A percentile compares a stretch with the other conserved stretches of the same genome.
Evolutionary conservation across 37 sponge, comb jelly and placozoan genomes (phyloP).

Genomic region (Halisarca cf. caerulea): DNA sequence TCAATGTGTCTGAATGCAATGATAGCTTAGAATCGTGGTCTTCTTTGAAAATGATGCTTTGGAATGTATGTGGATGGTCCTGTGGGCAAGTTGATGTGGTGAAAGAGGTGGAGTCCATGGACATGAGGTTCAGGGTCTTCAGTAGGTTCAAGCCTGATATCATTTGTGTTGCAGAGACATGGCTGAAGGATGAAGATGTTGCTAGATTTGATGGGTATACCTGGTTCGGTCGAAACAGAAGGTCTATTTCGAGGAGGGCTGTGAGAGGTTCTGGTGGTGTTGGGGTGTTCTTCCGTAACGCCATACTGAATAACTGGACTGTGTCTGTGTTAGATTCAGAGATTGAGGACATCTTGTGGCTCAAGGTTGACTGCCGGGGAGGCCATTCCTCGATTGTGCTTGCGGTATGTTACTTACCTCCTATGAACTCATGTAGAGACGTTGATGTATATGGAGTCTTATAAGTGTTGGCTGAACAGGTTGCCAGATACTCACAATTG

Average conservation of each 20-base stretch:
- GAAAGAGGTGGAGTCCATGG: background rate
- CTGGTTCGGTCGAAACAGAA: background rate
- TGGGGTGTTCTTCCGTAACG: background rate
- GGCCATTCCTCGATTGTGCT: background rate
- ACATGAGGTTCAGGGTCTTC: background rate
- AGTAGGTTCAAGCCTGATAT: background rate
- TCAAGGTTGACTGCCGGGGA: background rate
- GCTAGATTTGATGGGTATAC: background rate
- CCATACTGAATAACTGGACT: background rate
- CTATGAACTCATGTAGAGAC: background rate
- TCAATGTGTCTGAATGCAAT: too few species aligned
- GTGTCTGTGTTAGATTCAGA: background rate
- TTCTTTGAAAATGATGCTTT: background rate
- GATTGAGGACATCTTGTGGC: background rate
- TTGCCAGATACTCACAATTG: background rate
- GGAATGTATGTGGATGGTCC: slow-evolving; percentile 32
- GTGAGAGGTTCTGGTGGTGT: background rate
- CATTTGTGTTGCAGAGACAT: background rate
- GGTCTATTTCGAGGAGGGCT: background rate
- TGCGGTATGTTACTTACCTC: background rate
- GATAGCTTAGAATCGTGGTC: too few species aligned
- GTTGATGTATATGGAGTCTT: too few species aligned
- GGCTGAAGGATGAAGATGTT: background rate
- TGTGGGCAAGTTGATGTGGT: too few species aligned
- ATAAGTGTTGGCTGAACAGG: background rate